phyloP scores from a whole-genome alignment of 1,140 invertebrate genomes.

The Trichonephila clavata region DNA sequence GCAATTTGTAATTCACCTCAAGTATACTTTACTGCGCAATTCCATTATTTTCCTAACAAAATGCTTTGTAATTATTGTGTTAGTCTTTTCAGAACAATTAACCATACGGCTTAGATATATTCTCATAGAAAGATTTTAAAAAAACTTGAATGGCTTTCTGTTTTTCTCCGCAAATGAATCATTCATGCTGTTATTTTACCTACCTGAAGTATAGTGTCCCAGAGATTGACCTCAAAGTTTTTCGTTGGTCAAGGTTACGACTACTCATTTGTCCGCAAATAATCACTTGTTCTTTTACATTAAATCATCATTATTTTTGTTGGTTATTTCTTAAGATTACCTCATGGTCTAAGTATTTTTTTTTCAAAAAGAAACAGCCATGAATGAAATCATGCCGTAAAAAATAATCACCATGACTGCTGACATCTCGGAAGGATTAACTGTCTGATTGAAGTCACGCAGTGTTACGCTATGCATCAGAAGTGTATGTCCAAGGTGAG shows the following conservation, averaged over 20 bases:
- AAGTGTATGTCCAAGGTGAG: too few species aligned
- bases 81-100: not conserved
- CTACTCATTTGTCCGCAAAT: not conserved
- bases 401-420: too few species aligned
- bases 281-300: not conserved
- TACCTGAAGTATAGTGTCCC: too few species aligned
- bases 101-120: not conserved
- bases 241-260: not conserved
- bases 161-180: not conserved
- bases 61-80: not conserved
- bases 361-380: too few species aligned
- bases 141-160: not conserved
- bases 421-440: too few species aligned
- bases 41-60: not conserved
- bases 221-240: not conserved
- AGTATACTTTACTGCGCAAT: not conserved
- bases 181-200: not conserved
- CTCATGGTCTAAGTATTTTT: not conserved
- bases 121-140: not conserved
- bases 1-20: not conserved
- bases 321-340: not conserved
- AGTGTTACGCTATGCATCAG: too few species aligned
- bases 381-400: too few species aligned
- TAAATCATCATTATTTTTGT: not conserved
- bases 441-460: too few species aligned